Conservation (phyloP, 1,140 invertebrate species). For the Mercenaria mercenaria region DNA sequence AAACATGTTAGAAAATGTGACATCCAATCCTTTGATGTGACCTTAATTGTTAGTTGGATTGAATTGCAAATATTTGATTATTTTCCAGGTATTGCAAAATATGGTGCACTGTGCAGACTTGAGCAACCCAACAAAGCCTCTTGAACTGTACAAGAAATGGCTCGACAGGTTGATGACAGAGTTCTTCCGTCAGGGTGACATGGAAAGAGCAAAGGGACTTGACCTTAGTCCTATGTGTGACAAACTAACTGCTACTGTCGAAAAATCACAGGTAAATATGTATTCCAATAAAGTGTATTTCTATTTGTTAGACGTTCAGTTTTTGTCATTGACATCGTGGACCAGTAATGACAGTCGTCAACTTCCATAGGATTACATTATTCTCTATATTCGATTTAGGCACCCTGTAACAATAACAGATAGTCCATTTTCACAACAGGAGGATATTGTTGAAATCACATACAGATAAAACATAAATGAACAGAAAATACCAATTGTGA, state of each 20-base stretch:
- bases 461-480: no score
- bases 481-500: no score
- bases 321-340: neutral
- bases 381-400: no score
- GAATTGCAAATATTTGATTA: no score
- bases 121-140: constrained; percentile 99
- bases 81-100: constrained; percentile 96
- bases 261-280: constrained; percentile 94
- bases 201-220: constrained; percentile 94
- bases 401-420: no score
- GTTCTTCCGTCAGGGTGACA: constrained; percentile 98
- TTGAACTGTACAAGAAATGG: constrained; percentile 97
- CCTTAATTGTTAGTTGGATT: no score
- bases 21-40: neutral
- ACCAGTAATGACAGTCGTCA: neutral
- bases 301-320: neutral
- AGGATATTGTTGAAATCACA: no score
- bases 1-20: neutral
- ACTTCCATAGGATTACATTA: neutral
- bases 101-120: constrained; percentile 99
- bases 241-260: constrained; percentile 95
- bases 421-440: no score
- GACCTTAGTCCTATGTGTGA: constrained; percentile 99
- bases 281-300: neutral
- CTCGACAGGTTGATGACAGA: constrained; percentile 98